These are phyloP conservation scores for Phalacrocorax brasilianus DNA, from an alignment of 2,113 vertebrate genomes.

Conservation along the genomic window DNA sequence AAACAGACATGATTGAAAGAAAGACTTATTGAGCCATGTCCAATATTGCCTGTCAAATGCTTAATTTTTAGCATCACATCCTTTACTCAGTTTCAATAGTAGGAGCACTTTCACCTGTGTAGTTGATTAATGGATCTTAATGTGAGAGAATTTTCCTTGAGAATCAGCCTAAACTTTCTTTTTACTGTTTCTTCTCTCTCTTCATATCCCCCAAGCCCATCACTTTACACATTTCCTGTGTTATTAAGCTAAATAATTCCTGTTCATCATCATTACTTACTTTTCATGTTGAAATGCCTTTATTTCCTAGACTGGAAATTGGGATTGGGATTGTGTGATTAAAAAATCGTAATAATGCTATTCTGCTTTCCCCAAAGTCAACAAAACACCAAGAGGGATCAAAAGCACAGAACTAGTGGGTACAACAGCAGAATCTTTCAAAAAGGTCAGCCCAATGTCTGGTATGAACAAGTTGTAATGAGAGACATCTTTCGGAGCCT, in stretches of 20 bases:
- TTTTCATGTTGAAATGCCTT: slow-evolving; percentile 12
- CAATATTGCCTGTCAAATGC: not conserved
- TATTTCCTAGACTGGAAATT: not conserved
- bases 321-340: not conserved
- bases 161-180: not conserved
- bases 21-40: not conserved
- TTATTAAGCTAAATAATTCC: slow-evolving; percentile 26
- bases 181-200: not conserved
- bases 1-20: not conserved
- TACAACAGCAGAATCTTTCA: not conserved
- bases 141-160: not conserved
- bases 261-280: not conserved
- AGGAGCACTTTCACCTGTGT: not conserved
- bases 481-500: not conserved
- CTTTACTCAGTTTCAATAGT: not conserved
- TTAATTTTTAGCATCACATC: not conserved
- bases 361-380: not conserved
- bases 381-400: not conserved
- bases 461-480: not conserved
- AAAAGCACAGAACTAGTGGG: not conserved
- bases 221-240: not conserved
- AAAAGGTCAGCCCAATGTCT: not conserved
- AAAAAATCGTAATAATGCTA: not conserved
- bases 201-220: not conserved
- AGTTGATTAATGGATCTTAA: not conserved